Percentiles rank a stretch among this genome's conserved stretches.
phyloP scores from a whole-genome alignment of 1,140 invertebrate genomes.

The Atta colombica region DNA sequence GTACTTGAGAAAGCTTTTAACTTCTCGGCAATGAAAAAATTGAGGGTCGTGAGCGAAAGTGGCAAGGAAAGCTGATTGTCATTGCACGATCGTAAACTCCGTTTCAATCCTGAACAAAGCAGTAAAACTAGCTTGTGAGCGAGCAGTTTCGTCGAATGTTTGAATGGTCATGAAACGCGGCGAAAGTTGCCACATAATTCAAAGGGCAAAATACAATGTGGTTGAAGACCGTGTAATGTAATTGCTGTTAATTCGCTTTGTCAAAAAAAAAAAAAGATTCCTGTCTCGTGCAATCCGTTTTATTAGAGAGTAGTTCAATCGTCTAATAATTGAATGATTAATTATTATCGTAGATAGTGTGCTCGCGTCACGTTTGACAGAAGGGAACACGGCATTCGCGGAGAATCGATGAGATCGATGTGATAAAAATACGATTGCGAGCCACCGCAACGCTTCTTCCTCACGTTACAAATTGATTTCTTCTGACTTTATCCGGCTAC shows the following conservation, averaged over 20 bases:
- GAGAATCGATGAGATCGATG: constrained; percentile 38
- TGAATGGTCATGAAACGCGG: constrained; percentile 67
- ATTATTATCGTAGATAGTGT: constrained; percentile 26
- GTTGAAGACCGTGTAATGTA: constrained; percentile 31
- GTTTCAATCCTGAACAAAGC: constrained; percentile 65
- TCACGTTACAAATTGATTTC: constrained; percentile 48
- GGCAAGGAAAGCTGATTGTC: constrained; percentile 64
- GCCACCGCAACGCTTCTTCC: neutral
- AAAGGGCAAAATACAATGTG: constrained; percentile 16
- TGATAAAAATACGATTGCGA: constrained; percentile 51
- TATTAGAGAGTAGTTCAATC: neutral
- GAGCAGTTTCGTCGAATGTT: constrained; percentile 67
- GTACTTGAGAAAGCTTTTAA: constrained; percentile 52
- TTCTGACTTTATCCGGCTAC: neutral
- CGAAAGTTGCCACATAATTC: constrained; percentile 67
- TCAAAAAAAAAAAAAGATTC: constrained; percentile 1
- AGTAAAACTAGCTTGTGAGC: constrained; percentile 65
- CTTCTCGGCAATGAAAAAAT: neutral
- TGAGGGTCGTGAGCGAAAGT: constrained; percentile 43
- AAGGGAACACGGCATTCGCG: constrained; percentile 2
- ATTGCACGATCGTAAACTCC: constrained; percentile 70
- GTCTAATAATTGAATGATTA: constrained; percentile 49
- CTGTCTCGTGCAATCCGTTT: neutral
- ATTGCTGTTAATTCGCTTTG: constrained; percentile 43
- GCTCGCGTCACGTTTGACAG: constrained; percentile 1